Conservation (phyloP, 2,888 invertebrate species). For the Strigamia transsilvanica region DNA sequence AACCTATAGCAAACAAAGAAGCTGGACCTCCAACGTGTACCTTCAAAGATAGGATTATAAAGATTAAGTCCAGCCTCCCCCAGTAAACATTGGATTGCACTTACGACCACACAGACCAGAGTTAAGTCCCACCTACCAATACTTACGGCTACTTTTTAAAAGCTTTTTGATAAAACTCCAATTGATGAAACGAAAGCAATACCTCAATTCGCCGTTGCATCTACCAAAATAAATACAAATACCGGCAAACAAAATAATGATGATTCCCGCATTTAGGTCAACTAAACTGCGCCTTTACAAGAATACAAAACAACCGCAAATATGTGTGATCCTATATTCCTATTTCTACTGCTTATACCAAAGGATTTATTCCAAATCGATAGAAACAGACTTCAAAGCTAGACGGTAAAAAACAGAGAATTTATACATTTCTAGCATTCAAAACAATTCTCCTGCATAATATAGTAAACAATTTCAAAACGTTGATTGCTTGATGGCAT, state of each 20-base stretch:
- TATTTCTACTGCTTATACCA: background rate
- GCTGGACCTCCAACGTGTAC: slow-evolving; percentile 6
- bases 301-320: background rate
- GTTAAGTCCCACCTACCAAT: slow-evolving; percentile 6
- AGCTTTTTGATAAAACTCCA: background rate
- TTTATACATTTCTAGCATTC: background rate
- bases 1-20: background rate
- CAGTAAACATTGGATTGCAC: slow-evolving; percentile 2
- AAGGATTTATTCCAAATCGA: background rate
- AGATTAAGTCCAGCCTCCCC: background rate
- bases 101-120: background rate
- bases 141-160: background rate
- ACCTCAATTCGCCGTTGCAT: background rate
- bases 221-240: no score
- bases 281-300: background rate
- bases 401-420: background rate
- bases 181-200: background rate
- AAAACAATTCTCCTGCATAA: background rate
- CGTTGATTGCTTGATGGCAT: no score
- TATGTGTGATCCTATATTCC: background rate
- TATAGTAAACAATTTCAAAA: no score
- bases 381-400: background rate
- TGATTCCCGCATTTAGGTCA: background rate
- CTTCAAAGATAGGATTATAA: slow-evolving; percentile 2
- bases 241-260: no score